These are phyloP conservation scores for Zophobas atratus DNA, from an alignment of 1,140 invertebrate genomes.

Conservation along the genomic window DNA sequence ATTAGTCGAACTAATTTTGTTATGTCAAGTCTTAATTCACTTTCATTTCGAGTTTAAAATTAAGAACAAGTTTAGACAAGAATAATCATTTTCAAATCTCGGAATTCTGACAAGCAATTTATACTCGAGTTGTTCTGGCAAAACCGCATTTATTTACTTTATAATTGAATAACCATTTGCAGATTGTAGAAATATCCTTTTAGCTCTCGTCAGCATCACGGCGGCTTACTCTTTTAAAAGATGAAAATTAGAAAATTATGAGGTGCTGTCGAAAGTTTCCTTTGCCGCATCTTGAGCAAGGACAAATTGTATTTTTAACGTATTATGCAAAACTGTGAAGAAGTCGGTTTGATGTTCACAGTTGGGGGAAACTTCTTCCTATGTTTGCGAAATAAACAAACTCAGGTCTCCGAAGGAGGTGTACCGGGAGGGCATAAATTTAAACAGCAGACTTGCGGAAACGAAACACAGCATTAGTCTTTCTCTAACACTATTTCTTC, in stretches of 20 bases:
- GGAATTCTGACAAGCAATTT: slow-evolving; percentile 32
- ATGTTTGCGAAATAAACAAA: slow-evolving; percentile 41
- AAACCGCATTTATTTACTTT: slow-evolving; percentile 17
- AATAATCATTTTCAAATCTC: slow-evolving; percentile 17
- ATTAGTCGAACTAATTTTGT: slow-evolving; percentile 35
- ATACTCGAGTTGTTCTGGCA: not conserved
- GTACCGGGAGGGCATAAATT: slow-evolving; percentile 32
- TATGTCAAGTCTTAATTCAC: slow-evolving; percentile 30
- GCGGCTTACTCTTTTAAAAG: slow-evolving; percentile 3
- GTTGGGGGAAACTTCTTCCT: slow-evolving; percentile 19
- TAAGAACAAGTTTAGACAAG: slow-evolving; percentile 22
- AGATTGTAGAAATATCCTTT: slow-evolving; percentile 2
- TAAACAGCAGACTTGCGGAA: slow-evolving; percentile 47
- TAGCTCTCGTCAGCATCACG: not conserved
- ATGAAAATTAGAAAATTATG: slow-evolving; percentile 31
- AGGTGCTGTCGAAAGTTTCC: slow-evolving; percentile 29
- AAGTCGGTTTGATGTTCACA: slow-evolving; percentile 38
- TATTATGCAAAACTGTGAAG: slow-evolving; percentile 35
- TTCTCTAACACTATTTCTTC: slow-evolving; percentile 49
- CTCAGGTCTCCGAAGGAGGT: slow-evolving; percentile 27
- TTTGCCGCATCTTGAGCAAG: slow-evolving; percentile 31
- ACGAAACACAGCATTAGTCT: slow-evolving; percentile 54
- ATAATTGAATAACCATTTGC: slow-evolving; percentile 23
- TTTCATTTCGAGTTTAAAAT: slow-evolving; percentile 21
- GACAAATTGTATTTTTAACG: slow-evolving; percentile 42